Base-by-base conservation (phyloP, 2,888 invertebrate genomes). In the Polia nebulosa region DNA sequence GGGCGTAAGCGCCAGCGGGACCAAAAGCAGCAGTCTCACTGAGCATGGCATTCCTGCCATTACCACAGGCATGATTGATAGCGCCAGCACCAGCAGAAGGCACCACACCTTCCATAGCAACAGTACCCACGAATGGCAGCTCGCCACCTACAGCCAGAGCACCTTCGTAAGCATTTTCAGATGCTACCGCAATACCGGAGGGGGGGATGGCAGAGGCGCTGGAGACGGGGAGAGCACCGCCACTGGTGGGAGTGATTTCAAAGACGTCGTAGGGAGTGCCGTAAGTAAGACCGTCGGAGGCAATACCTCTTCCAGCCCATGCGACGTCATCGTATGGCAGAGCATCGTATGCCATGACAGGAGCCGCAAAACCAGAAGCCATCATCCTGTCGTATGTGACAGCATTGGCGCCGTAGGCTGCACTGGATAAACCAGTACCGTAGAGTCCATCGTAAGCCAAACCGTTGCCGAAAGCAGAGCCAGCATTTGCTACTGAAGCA, bases 51-150 rank as follows among this genome's bases (percentile, higher is more conserved):
- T 83, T 75, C 7, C 79, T 73, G 7, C 88, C 85, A 34, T 86
- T 85, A 15, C 88, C 88, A 47, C 88, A 86, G 17, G 82, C 82
- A 53, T 87, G 85, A n/a, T 82, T 78, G 36, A 88, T 75, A 8
- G 77, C 79, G 1, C 88, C 88, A 64, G 79, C 62, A 13, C 88
- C 88, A 29, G 65, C 60, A 25, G 82, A 81, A 15, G 87, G 82
- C 25, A 87, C 62, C 6, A 79, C 68, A 3, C 88, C 88, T 49
- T 85, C 85, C 44, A 88, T 29, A 36, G 61, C 82, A 3, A 83
- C 84, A 6, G 86, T 79, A 27, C 89, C 88, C 3, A 90, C 66
- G 81, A 91, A 90, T 2, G 90, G 92, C 34, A 92, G 72, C 47
- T 87, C 85, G 51, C 92, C 92, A 51, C 72, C 76, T 0, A 75